phyloP scores from a whole-genome alignment of 2,797 vertebrate genomes.

The Otolemur crassicaudatus region DNA sequence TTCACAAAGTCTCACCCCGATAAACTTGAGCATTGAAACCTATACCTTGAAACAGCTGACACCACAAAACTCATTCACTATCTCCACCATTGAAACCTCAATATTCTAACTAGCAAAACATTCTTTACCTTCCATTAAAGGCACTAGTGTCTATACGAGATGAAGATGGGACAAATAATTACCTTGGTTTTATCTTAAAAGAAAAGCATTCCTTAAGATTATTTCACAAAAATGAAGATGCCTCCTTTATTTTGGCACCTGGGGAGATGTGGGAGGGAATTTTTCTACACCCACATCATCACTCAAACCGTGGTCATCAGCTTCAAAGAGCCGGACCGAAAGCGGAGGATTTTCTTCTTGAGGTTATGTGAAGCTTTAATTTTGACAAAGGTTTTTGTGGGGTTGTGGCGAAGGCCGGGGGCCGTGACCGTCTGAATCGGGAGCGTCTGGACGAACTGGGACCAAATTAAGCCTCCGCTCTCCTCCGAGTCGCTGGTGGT shows the following conservation, averaged over 20 bases:
- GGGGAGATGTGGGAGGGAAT: neutral
- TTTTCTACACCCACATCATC: conserved; percentile 75
- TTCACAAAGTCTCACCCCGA: conserved; percentile 1
- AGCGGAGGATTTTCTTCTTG: conserved; percentile 97
- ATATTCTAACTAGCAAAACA: conserved; percentile 68
- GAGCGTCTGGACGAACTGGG: conserved; percentile 91
- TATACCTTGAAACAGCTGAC: conserved; percentile 66
- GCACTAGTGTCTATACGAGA: conserved; percentile 86
- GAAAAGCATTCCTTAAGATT: conserved; percentile 69
- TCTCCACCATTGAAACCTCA: conserved; percentile 79
- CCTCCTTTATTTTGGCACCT: conserved; percentile 55
- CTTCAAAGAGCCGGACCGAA: conserved; percentile 95
- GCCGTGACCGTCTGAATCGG: conserved; percentile 86
- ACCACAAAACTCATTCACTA: conserved; percentile 68
- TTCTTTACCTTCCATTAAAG: conserved; percentile 87
- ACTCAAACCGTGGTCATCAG: conserved; percentile 96
- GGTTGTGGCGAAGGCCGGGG: conserved; percentile 88
- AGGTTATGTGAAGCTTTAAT: conserved; percentile 97
- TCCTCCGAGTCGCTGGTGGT: conserved; percentile 93
- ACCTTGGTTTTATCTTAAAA: conserved; percentile 80
- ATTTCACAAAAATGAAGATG: conserved; percentile 78
- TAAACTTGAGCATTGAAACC: conserved; percentile 31
- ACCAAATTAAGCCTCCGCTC: conserved; percentile 91
- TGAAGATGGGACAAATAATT: conserved; percentile 68
- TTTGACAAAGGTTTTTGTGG: conserved; percentile 93